Conservation (phyloP, 1,140 invertebrate species). For the Drosophila tropicalis region DNA sequence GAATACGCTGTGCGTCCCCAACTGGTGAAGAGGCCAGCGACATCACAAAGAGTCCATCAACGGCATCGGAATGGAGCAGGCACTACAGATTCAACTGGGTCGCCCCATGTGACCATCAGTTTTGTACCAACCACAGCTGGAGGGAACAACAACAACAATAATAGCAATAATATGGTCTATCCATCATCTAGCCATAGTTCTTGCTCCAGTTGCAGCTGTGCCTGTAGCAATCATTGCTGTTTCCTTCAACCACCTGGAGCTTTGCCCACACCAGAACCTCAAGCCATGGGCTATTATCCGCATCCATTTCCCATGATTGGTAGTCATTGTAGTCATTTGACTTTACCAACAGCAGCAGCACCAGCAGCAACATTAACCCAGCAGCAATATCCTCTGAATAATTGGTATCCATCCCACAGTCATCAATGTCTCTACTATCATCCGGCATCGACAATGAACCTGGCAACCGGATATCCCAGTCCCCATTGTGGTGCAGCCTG, state of each 20-base stretch:
- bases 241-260: not conserved
- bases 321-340: not conserved
- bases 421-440: constrained; percentile 21
- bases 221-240: constrained; percentile 7
- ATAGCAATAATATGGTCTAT: constrained; percentile 13
- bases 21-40: not conserved
- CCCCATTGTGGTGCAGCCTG: constrained; percentile 16
- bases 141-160: not conserved
- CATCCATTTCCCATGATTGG: not conserved
- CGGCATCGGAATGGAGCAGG: not conserved
- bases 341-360: not conserved
- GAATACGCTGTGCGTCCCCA: constrained; percentile 17
- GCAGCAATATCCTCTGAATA: not conserved
- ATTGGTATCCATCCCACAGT: constrained; percentile 1
- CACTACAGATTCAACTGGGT: not conserved
- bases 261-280: not conserved
- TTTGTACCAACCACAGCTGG: constrained; percentile 17
- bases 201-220: not conserved
- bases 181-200: constrained; percentile 8
- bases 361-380: not conserved
- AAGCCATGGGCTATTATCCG: not conserved
- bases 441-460: constrained; percentile 12
- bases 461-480: not conserved
- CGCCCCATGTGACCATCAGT: constrained; percentile 45
- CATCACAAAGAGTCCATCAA: not conserved